Evolutionary conservation across 1,140 invertebrate genomes (phyloP), one percentile per base, ranked within the genome.

Genomic region (Danaus plexippus): DNA sequence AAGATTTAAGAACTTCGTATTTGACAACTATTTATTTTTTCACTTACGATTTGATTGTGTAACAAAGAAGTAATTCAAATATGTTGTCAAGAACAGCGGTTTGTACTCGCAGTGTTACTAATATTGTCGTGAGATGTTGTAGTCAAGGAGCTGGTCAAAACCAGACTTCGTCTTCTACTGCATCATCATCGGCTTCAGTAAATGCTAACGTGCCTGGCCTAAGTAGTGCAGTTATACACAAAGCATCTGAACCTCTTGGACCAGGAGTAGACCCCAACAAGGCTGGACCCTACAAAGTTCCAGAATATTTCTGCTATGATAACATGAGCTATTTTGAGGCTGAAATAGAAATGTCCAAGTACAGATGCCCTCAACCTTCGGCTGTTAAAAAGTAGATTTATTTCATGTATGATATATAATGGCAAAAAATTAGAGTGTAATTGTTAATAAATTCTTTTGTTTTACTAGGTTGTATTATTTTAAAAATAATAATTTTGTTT

Each of bases 251-350:
- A 60, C 89, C 91, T 4, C 91, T 95, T 52, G 92, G 93, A 7
- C 94, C 94, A 43, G 92, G 91, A 44, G 94, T 88, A 0, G 81
- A 88, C 40, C 84, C 94, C 41, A 88, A 91, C 1, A 93, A 95
- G 74, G 81, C 88, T 57, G 90, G 89, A 41, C 88, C 90, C 2
- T 97, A 97, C 72, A 95, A 95, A 87, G 94, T 95, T 69, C 93
- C 94, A 0, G 95, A 97, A 85, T 96, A 96, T 75, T 97, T 92
- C 71, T 91, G 90, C 63, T 96, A 96, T 68, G 90, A 95, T 69
- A 88, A 89, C 18, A 91, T 90, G 66, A 94, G 92, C 58, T 96
- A 92, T 71, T 93, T 91, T 64, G 94, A 97, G 82, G 92, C 95
- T 49, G 94, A 97, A 89, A 89, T 95, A 11, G 94, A 96, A 88